Conservation (phyloP, 2,888 invertebrate species). For the Ophraella communa region DNA sequence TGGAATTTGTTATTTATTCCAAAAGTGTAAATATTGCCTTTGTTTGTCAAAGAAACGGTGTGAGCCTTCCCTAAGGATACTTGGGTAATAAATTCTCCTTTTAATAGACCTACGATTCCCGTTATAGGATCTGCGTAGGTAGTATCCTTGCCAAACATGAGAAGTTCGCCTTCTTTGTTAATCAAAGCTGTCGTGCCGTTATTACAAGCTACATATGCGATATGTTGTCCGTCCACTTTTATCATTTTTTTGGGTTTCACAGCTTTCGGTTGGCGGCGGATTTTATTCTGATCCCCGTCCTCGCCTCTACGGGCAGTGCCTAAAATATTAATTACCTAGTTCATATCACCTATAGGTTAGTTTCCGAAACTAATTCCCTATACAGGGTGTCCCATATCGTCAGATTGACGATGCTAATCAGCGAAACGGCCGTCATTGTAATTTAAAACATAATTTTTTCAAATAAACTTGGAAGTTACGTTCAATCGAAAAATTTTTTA, state of each 20-base stretch:
- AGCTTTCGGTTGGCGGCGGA: conserved; percentile 86
- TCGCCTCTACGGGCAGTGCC: conserved; percentile 92
- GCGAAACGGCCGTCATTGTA: no score
- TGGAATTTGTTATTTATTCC: conserved; percentile 98
- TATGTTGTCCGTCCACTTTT: conserved; percentile 84
- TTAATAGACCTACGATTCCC: conserved; percentile 54
- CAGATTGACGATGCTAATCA: no score
- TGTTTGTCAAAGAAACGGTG: conserved; percentile 84
- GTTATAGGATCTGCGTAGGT: conserved; percentile 78
- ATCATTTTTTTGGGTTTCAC: conserved; percentile 91
- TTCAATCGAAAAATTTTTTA: no score
- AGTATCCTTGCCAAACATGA: conserved; percentile 95
- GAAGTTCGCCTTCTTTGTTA: conserved; percentile 85
- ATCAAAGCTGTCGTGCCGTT: conserved; percentile 94
- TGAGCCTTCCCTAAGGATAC: conserved; percentile 96
- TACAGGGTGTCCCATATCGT: no score
- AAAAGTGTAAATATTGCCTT: conserved; percentile 92
- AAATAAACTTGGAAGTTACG: no score
- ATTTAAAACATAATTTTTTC: no score
- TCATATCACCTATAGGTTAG: no score
- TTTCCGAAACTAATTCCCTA: no score
- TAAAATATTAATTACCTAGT: no score
- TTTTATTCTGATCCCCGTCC: conserved; percentile 83
- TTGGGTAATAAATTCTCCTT: conserved; percentile 62
- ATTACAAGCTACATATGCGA: conserved; percentile 88